Conservation (phyloP, 2,797 vertebrate genomes). For the Moxostoma hubbsi region DNA sequence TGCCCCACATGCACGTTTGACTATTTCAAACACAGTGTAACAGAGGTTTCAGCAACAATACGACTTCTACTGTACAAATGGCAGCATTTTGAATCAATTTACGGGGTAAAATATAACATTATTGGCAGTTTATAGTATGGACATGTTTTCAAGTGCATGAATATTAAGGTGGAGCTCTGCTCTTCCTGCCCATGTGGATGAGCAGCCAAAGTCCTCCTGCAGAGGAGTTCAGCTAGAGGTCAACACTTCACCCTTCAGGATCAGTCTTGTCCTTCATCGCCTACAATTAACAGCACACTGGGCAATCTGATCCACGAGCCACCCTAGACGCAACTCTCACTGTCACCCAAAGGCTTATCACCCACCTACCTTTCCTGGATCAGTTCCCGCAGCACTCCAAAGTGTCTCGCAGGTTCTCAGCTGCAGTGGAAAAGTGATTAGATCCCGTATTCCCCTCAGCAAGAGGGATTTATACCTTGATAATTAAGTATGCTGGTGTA, state of each 20-base stretch:
- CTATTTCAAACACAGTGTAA: too few relatives aligned
- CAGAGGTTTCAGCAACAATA: too few relatives aligned
- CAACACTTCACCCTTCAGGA: conserved; percentile 29
- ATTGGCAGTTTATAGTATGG: too few relatives aligned
- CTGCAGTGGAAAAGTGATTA: background rate
- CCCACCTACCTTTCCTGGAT: conserved; percentile 4
- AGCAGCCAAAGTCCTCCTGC: background rate
- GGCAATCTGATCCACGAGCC: conserved; percentile 34
- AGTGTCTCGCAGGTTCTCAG: background rate
- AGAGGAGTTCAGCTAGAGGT: conserved; percentile 3
- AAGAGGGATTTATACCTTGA: conserved; percentile 40
- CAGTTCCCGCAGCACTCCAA: background rate
- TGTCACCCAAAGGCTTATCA: conserved; percentile 18
- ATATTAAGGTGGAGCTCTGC: background rate
- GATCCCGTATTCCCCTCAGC: conserved; percentile 13
- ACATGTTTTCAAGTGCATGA: background rate
- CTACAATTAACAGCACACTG: conserved; percentile 24
- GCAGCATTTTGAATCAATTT: too few relatives aligned
- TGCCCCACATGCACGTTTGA: too few relatives aligned
- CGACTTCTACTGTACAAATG: too few relatives aligned
- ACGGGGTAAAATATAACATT: too few relatives aligned
- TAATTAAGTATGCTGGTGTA: conserved; percentile 40
- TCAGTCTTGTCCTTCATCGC: conserved; percentile 27
- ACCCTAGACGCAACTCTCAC: background rate
- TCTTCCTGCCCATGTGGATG: background rate